phyloP scores from a whole-genome alignment of 2,888 invertebrate genomes.

The Notodonta ziczac region DNA sequence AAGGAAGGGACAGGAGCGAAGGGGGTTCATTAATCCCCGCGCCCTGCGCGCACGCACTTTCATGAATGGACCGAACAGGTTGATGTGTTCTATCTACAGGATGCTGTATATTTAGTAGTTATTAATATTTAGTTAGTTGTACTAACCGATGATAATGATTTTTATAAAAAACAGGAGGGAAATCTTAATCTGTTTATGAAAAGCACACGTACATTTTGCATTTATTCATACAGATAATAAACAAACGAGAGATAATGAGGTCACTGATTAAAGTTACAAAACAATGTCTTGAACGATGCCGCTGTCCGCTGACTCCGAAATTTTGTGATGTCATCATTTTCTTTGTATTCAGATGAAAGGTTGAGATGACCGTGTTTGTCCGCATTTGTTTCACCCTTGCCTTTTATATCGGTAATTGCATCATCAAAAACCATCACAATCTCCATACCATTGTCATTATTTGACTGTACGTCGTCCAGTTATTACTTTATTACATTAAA shows the following conservation, averaged over 20 bases:
- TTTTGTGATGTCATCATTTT: conserved; percentile 66
- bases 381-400: conserved; percentile 50
- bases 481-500: neutral
- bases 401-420: conserved; percentile 33
- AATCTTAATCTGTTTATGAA: conserved; percentile 18
- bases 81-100: conserved; percentile 77
- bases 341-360: conserved; percentile 63
- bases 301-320: conserved; percentile 50
- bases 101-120: conserved; percentile 41
- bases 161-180: conserved; percentile 1
- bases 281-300: conserved; percentile 52
- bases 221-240: conserved; percentile 27
- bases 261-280: conserved; percentile 54
- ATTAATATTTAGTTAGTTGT: neutral
- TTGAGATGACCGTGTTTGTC: conserved; percentile 58
- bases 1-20: conserved; percentile 62
- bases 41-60: conserved; percentile 84
- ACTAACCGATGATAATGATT: neutral
- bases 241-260: conserved; percentile 43
- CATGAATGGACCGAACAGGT: conserved; percentile 84
- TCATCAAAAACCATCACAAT: conserved; percentile 13
- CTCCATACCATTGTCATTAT: neutral
- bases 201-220: conserved; percentile 33
- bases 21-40: conserved; percentile 84
- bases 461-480: neutral